Base-by-base conservation (phyloP, 64 coral and sea anemone genomes). In the Montipora efflorescens region DNA sequence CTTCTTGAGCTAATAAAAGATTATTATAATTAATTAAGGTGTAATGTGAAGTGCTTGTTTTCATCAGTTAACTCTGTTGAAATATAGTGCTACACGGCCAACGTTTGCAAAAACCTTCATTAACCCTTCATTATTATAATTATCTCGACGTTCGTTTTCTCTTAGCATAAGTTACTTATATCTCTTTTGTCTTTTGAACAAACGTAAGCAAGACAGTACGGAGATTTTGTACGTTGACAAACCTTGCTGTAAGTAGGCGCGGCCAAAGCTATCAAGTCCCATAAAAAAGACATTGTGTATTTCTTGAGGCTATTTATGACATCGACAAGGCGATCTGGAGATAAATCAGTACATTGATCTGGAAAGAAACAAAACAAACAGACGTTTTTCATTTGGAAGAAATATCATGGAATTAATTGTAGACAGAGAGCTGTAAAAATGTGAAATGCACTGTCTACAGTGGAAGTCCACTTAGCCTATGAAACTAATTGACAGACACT, bases 191-290 rank as follows among this genome's bases (percentile, higher is more conserved):
- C 36, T 36, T 36, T 57, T 6, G 11, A 57, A 11, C 7, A 57
- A 57, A 6, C 53, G 53, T 57, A 57, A 57, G 53, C 6, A 57
- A 57, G 11, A 57, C 53, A 57, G 53, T 11, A 8, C 7, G 53
- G 53, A 57, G 11, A 57, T 57, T 48, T 47, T 66, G 13, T 49
- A 1, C 14, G 66, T 11, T 73, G 23, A 78, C 81, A 86, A 28
- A 93, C 92, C 84, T 88, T 93, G 74, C 80, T 88, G 76, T 80
- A 93, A 14, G 75, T 76, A 8, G 83, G 21, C 18, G 84, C 84
- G 25, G 92, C 84, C 28, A 93, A 19, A 13, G 92, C 44, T 44
- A 86, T 93, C 13, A 93, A 67, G 44, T 93, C 92, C 92, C 92
- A 93, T 22, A 93, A 59, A 64, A 88, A 80, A 12, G 82, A 72